These are phyloP conservation scores for Gila robusta DNA, from an alignment of 2,797 vertebrate genomes.

Conservation along the genomic window DNA sequence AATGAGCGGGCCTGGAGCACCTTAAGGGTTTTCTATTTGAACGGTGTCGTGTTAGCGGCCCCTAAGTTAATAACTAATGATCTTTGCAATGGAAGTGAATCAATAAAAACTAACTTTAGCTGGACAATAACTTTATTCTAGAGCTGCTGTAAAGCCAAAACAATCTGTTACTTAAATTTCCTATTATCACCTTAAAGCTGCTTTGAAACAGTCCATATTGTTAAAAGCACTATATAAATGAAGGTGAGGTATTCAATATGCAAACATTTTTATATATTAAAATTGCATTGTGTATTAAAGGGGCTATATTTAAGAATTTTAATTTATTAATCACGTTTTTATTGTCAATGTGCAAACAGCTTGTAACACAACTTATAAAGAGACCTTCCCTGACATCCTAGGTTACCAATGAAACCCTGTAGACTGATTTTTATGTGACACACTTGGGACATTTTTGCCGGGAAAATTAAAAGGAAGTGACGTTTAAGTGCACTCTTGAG, in stretches of 20 bases:
- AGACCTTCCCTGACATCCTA: not conserved
- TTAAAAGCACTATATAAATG: no score
- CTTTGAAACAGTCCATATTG: no score
- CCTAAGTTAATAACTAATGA: no score
- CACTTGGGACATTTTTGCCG: not conserved
- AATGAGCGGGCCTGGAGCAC: no score
- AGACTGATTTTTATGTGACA: not conserved
- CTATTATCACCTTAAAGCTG: no score
- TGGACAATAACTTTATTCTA: no score
- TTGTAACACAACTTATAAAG: not conserved
- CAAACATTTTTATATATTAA: not conserved
- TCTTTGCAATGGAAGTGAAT: no score
- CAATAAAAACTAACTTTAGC: no score
- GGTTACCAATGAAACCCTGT: not conserved
- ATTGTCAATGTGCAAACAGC: not conserved
- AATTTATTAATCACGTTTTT: not conserved
- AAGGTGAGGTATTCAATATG: not conserved
- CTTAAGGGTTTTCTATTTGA: no score
- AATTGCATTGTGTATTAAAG: not conserved
- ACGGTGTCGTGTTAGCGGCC: no score
- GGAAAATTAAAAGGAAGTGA: not conserved
- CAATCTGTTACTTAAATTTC: no score
- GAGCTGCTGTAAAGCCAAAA: no score
- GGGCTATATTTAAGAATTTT: not conserved
- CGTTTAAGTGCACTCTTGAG: not conserved